A percentile compares a stretch with the other conserved stretches of the same genome.
These are phyloP conservation scores for Oreochromis niloticus DNA, from an alignment of 2,113 vertebrate species.

Conservation along the genomic window DNA sequence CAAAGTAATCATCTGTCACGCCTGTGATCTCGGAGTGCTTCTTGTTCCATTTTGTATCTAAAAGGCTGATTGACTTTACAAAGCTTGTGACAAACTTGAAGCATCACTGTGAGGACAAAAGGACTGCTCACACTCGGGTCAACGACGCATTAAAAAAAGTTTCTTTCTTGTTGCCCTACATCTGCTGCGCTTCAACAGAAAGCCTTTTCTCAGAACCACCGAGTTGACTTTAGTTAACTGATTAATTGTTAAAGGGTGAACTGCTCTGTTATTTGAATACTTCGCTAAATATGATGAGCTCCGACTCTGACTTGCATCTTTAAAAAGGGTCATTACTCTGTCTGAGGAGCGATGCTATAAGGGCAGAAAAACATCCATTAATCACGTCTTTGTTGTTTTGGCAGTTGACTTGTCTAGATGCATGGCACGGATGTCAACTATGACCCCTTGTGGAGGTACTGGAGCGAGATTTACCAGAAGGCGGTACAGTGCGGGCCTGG, in stretches of 20 bases:
- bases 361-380: constrained; percentile 54
- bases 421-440: constrained; percentile 40
- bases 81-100: not conserved
- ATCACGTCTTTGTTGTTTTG: constrained; percentile 55
- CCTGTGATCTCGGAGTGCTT: not conserved
- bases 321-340: constrained; percentile 40
- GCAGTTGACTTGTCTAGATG: constrained; percentile 36
- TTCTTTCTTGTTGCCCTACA: not conserved
- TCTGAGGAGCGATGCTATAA: constrained; percentile 41
- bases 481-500: not conserved
- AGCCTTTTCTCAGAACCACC: not conserved
- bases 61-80: not conserved
- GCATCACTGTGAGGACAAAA: not conserved
- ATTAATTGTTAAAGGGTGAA: constrained; percentile 12
- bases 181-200: not conserved
- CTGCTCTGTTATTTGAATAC: constrained; percentile 8
- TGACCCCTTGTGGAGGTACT: constrained; percentile 35
- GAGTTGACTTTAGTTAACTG: constrained; percentile 4
- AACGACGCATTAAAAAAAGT: not conserved
- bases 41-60: not conserved
- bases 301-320: not conserved
- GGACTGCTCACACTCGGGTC: not conserved
- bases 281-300: constrained; percentile 21
- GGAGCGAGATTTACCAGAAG: constrained; percentile 30
- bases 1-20: not conserved